These are phyloP conservation scores for Vombatus ursinus DNA, from an alignment of 2,113 vertebrate genomes.

Conservation along the genomic window DNA sequence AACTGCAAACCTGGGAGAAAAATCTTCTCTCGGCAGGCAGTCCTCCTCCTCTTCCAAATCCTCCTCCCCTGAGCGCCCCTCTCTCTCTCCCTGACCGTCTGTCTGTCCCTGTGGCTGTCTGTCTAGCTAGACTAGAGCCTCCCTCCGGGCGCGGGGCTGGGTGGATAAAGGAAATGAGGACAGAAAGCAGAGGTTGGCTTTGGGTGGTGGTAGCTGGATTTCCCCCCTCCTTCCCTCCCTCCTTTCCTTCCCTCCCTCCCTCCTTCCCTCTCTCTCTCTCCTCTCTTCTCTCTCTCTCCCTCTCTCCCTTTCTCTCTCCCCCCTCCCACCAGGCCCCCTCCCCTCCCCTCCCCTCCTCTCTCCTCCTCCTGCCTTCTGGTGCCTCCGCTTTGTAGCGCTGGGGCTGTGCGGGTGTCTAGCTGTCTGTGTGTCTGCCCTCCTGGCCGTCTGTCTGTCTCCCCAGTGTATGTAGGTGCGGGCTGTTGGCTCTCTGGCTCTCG, in stretches of 20 bases:
- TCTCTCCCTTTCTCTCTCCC: conserved; percentile 70
- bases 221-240: conserved; percentile 74
- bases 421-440: conserved; percentile 76
- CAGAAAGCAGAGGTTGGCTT: conserved; percentile 83
- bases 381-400: conserved; percentile 69
- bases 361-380: conserved; percentile 81
- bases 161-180: conserved; percentile 84
- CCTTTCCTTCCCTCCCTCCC: conserved; percentile 75
- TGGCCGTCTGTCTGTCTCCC: conserved; percentile 76
- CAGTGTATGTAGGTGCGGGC: conserved; percentile 67
- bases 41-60: conserved; percentile 75
- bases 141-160: conserved; percentile 78
- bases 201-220: conserved; percentile 80
- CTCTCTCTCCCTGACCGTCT: conserved; percentile 37
- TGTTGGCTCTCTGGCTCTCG: conserved; percentile 76
- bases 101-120: conserved; percentile 54
- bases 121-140: conserved; percentile 70
- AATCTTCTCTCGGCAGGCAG: conserved; percentile 77
- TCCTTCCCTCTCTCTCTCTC: conserved; percentile 74
- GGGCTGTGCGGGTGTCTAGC: conserved; percentile 78
- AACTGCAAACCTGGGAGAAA: conserved; percentile 79
- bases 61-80: conserved; percentile 71
- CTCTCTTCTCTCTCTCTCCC: conserved; percentile 64
- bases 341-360: conserved; percentile 72
- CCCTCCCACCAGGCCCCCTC: conserved; percentile 78